These are phyloP conservation scores for Eupeodes latifasciatus DNA, from an alignment of 2,888 invertebrate species.

Conservation along the genomic window DNA sequence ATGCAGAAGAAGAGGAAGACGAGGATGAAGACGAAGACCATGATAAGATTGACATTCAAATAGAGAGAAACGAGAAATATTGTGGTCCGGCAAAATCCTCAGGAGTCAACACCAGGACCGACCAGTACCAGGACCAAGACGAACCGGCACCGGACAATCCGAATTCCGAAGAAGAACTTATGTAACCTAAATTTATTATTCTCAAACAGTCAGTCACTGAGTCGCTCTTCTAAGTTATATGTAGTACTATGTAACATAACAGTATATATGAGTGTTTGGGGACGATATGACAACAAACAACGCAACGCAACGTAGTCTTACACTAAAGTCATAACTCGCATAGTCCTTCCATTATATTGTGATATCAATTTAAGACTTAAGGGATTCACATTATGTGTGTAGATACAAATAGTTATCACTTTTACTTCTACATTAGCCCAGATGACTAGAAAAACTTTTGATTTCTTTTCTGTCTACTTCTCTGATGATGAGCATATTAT, in stretches of 20 bases:
- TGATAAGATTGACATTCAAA: conserved; percentile 57
- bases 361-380: conserved; percentile 65
- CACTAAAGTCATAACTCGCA: conserved; percentile 15
- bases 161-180: conserved; percentile 24
- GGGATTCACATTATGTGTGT: conserved; percentile 64
- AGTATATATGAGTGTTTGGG: background rate
- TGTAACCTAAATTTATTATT: conserved; percentile 64
- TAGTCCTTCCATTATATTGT: conserved; percentile 44
- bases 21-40: conserved; percentile 19
- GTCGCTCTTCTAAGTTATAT: conserved; percentile 23
- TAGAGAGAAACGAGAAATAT: conserved; percentile 7
- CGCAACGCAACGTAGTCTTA: no score
- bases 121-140: no score
- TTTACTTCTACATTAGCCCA: conserved; percentile 68
- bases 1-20: conserved; percentile 25
- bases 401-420: conserved; percentile 70
- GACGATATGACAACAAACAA: background rate
- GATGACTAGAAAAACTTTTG: conserved; percentile 60
- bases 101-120: background rate
- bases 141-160: background rate
- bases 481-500: conserved; percentile 20
- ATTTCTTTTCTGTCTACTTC: conserved; percentile 53
- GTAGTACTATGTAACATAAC: no score
- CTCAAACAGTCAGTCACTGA: conserved; percentile 40
- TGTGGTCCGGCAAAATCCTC: conserved; percentile 49